Conservation (phyloP, 2,113 vertebrate species). For the Salminus brasiliensis region DNA sequence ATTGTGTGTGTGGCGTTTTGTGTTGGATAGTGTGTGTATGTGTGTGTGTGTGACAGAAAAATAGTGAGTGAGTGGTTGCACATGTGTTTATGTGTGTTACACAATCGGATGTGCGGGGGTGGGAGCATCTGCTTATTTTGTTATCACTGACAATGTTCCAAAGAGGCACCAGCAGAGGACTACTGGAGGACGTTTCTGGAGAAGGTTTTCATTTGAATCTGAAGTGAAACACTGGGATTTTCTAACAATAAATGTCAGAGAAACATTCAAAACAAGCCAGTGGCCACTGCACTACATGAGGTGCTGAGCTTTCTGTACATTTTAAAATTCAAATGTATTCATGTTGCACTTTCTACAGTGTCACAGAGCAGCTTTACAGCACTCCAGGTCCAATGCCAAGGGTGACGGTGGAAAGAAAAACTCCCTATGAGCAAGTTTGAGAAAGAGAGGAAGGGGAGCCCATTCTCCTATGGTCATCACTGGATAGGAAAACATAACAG, state of each 20-base stretch:
- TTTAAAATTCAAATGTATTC: no score
- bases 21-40: conserved; percentile 19
- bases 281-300: no score
- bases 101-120: conserved; percentile 23
- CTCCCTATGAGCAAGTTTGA: no score
- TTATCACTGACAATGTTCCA: conserved; percentile 46
- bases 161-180: not conserved
- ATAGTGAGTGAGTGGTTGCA: not conserved
- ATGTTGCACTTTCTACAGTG: no score
- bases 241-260: not conserved
- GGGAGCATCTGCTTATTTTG: conserved; percentile 61
- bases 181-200: conserved; percentile 2
- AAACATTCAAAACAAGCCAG: not conserved
- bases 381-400: no score
- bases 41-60: not conserved
- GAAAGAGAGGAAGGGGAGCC: no score
- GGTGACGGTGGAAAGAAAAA: no score
- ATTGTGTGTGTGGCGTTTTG: conserved; percentile 36
- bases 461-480: no score
- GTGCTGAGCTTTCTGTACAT: no score
- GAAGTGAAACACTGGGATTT: conserved; percentile 24
- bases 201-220: not conserved
- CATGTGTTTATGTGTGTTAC: conserved; percentile 35
- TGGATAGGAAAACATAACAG: no score
- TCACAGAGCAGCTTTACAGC: no score